Percentiles rank a stretch among this genome's conserved stretches.
Conservation (phyloP, 2,888 invertebrate species). For the Hypomecis punctinalis region DNA sequence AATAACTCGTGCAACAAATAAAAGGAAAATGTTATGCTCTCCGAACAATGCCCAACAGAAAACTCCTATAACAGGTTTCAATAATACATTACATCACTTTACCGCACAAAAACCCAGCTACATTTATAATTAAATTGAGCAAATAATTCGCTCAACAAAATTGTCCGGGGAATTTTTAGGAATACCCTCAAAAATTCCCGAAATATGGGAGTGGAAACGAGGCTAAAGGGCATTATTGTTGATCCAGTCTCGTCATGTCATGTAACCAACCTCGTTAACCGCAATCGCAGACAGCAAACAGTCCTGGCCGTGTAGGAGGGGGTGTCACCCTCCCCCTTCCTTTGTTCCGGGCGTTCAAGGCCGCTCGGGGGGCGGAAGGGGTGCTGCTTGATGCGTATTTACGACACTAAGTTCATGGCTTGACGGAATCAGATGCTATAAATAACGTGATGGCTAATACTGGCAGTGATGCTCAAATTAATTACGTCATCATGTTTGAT, state of each 20-base stretch:
- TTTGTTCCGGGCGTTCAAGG: constrained; percentile 68
- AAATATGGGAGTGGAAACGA: constrained; percentile 29
- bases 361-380: constrained; percentile 40
- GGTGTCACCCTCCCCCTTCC: constrained; percentile 56
- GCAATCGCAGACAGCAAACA: constrained; percentile 43
- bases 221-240: constrained; percentile 37
- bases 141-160: constrained; percentile 16
- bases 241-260: constrained; percentile 41
- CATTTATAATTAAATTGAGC: constrained; percentile 17
- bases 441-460: constrained; percentile 42
- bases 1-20: too few relatives aligned
- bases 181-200: constrained; percentile 16
- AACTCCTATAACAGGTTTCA: neutral
- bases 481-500: constrained; percentile 32
- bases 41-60: neutral
- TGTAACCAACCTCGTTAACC: constrained; percentile 43
- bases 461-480: constrained; percentile 33
- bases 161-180: constrained; percentile 20
- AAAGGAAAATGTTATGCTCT: neutral
- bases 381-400: constrained; percentile 47
- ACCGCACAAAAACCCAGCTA: neutral
- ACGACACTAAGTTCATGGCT: constrained; percentile 47
- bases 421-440: constrained; percentile 44
- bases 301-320: constrained; percentile 44
- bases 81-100: constrained; percentile 3